These are phyloP conservation scores for Peromyscus nudipes DNA, from an alignment of 2,797 vertebrate genomes.

Conservation along the genomic window DNA sequence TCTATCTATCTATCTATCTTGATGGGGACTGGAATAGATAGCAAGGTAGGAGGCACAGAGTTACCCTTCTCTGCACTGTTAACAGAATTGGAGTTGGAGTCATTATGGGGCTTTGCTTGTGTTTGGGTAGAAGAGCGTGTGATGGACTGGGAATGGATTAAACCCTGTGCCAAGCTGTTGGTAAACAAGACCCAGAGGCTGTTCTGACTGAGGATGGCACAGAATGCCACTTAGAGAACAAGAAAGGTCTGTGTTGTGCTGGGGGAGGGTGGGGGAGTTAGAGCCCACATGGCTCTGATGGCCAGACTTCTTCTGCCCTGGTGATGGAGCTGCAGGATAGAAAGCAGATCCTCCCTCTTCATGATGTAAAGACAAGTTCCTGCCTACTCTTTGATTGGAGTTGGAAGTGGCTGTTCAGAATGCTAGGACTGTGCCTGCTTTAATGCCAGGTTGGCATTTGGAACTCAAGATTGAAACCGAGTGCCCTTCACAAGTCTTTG, in stretches of 20 bases:
- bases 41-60: background rate
- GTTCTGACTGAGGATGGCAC: conserved; percentile 55
- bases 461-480: background rate
- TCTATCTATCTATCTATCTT: background rate
- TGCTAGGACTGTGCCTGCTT: background rate
- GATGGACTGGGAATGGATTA: background rate
- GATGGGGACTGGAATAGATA: background rate
- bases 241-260: conserved; percentile 32
- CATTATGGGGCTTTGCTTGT: background rate
- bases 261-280: background rate
- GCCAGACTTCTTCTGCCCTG: background rate
- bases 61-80: background rate
- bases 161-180: background rate
- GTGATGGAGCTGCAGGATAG: background rate
- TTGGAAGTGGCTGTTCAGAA: background rate
- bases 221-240: conserved; percentile 68
- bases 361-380: background rate
- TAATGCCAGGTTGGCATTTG: background rate
- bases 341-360: background rate
- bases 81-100: background rate
- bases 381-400: background rate
- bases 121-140: background rate
- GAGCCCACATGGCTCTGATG: background rate
- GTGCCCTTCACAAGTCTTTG: background rate
- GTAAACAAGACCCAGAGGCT: conserved; percentile 7